Evolutionary conservation across 2,797 vertebrate genomes (phyloP).

Genomic region (Alexandromys oeconomus): DNA sequence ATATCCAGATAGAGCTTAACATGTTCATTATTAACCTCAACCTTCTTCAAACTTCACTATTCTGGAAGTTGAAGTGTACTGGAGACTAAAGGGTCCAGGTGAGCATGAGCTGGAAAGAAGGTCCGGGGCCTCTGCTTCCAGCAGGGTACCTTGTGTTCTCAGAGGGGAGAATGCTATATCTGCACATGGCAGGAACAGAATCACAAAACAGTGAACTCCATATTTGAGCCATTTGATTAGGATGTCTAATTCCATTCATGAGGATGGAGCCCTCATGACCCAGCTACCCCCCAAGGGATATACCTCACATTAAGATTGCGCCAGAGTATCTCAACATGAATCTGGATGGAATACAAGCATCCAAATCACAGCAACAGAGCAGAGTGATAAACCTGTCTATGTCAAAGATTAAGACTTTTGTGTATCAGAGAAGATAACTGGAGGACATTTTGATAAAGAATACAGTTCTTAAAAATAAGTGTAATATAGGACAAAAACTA

Average conservation of each 20-base stretch:
- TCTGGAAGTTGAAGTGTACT: neutral
- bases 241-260: neutral
- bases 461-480: constrained; percentile 14
- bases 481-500: neutral
- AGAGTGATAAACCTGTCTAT: neutral
- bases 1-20: neutral
- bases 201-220: neutral
- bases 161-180: neutral
- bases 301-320: neutral
- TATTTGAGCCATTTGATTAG: neutral
- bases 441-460: neutral
- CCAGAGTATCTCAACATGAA: neutral
- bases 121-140: neutral
- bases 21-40: neutral
- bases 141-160: neutral
- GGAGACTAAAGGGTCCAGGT: neutral
- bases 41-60: neutral
- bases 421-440: neutral
- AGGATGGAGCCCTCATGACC: neutral
- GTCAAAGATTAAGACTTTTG: neutral
- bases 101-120: neutral
- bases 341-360: neutral
- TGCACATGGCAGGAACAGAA: neutral
- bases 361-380: neutral
- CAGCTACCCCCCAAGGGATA: neutral